phyloP scores from a whole-genome alignment of 2,113 vertebrate genomes.

The Prinia subflava region DNA sequence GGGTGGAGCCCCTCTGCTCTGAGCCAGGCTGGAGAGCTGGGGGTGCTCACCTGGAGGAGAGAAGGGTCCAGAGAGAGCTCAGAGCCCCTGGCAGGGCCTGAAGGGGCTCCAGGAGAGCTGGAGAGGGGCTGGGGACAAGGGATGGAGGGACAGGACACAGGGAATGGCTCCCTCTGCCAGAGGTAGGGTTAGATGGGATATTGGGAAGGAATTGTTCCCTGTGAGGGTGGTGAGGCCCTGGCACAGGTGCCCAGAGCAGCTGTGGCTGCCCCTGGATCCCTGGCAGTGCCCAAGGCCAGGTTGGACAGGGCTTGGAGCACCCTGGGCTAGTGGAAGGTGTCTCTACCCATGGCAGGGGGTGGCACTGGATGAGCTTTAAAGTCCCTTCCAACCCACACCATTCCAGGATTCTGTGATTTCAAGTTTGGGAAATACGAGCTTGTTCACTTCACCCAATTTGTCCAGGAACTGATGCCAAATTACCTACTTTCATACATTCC shows the following conservation, averaged over 20 bases:
- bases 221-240: rapidly evolving
- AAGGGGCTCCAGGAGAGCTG: background rate
- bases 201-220: rapidly evolving
- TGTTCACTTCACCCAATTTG: background rate
- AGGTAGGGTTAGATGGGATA: too few species aligned
- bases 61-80: background rate
- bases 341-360: background rate
- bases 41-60: background rate
- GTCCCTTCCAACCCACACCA: background rate
- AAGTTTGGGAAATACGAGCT: background rate
- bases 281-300: background rate
- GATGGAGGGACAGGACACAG: too few species aligned
- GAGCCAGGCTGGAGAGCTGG: background rate
- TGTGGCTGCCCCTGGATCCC: background rate
- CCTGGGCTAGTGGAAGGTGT: background rate
- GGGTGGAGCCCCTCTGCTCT: background rate
- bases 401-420: background rate
- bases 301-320: rapidly evolving
- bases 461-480: background rate
- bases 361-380: background rate
- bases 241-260: background rate
- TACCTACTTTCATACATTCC: background rate
- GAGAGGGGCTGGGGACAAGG: background rate
- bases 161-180: too few species aligned
- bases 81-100: background rate